phyloP scores from a whole-genome alignment of 2,113 vertebrate genomes.

The Burhinus oedicnemus region DNA sequence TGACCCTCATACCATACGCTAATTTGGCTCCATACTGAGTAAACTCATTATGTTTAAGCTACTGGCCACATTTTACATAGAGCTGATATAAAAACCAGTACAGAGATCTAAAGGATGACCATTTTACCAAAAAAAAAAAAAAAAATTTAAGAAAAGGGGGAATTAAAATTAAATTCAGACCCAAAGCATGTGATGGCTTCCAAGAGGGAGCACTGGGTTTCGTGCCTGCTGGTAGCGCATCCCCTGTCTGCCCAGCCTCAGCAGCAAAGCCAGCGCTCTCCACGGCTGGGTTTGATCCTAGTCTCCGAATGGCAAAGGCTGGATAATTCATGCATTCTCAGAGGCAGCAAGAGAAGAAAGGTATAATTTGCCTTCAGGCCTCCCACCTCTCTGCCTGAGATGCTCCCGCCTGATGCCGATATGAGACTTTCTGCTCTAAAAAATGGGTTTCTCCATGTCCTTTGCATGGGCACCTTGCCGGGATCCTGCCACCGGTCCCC shows the following conservation, averaged over 20 bases:
- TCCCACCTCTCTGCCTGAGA: background rate
- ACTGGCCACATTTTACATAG: background rate
- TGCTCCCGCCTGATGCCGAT: background rate
- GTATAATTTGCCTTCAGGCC: constrained; percentile 37
- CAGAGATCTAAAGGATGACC: background rate
- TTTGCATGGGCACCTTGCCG: background rate
- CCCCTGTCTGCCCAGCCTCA: rapidly evolving
- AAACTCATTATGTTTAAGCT: background rate
- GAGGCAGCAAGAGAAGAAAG: constrained; percentile 14
- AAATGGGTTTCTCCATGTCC: background rate
- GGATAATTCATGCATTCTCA: constrained; percentile 37
- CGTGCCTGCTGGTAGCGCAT: background rate
- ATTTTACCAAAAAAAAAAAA: background rate
- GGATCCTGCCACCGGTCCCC: background rate
- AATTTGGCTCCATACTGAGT: background rate
- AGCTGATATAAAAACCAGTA: background rate
- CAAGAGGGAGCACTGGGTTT: background rate
- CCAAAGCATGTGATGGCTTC: background rate
- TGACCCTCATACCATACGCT: too few relatives aligned
- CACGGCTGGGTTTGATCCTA: constrained; percentile 14
- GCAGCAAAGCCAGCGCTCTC: background rate
- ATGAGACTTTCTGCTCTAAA: background rate
- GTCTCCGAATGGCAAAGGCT: background rate
- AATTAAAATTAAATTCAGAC: background rate
- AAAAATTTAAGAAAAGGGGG: too few relatives aligned